Conservation (phyloP, 2,888 invertebrate species). For the Drosophila ezoana region DNA sequence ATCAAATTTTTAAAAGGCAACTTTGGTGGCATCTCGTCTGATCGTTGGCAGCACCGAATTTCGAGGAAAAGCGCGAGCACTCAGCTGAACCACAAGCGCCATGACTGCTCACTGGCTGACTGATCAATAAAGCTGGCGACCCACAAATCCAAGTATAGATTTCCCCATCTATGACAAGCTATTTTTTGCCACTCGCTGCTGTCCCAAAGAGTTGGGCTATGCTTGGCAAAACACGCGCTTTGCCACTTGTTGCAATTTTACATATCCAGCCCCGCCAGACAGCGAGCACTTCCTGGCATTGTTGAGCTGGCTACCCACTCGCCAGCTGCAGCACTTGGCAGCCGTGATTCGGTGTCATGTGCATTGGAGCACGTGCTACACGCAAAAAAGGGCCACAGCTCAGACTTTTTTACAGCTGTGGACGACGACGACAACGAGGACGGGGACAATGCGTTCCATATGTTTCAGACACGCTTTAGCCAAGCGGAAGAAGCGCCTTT, state of each 20-base stretch:
- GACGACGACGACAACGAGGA: too few species aligned
- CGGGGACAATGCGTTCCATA: constrained; percentile 49
- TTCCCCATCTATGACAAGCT: background rate
- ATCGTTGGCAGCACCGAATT: constrained; percentile 45
- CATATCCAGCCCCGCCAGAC: too few species aligned
- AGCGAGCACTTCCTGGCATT: constrained; percentile 52
- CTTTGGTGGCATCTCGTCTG: constrained; percentile 67
- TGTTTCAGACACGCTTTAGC: constrained; percentile 80
- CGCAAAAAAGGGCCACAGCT: constrained; percentile 14
- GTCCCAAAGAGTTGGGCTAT: too few species aligned
- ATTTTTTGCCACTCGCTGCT: too few species aligned
- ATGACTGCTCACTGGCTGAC: constrained; percentile 51
- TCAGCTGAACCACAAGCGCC: constrained; percentile 21
- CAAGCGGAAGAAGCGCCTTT: constrained; percentile 76
- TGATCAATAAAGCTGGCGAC: constrained; percentile 26
- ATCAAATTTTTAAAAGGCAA: constrained; percentile 29
- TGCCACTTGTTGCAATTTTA: too few species aligned
- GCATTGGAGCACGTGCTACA: constrained; percentile 79
- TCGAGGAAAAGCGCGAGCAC: constrained; percentile 66
- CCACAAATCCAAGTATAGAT: constrained; percentile 15
- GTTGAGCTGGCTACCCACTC: background rate
- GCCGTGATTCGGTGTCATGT: constrained; percentile 75
- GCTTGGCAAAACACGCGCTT: too few species aligned
- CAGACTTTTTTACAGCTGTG: too few species aligned
- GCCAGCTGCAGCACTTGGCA: constrained; percentile 23